Conservation (phyloP, 2,888 invertebrate species). For the Charanyca ferruginea region DNA sequence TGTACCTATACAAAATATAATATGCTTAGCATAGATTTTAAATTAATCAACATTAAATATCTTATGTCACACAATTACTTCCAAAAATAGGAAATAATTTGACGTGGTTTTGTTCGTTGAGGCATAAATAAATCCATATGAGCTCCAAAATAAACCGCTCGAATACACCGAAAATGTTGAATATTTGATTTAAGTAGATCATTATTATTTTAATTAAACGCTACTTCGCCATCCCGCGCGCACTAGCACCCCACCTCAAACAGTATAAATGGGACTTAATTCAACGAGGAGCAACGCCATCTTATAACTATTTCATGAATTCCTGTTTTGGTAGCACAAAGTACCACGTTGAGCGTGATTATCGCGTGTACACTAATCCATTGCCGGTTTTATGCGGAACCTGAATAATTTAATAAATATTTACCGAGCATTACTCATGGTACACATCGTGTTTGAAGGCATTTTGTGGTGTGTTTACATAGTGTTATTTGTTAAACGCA, state of each 20-base stretch:
- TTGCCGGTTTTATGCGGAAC: conserved; percentile 42
- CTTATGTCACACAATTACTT: too few relatives aligned
- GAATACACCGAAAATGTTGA: not conserved
- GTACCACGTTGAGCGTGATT: conserved; percentile 47
- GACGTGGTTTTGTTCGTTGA: too few relatives aligned
- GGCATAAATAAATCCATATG: too few relatives aligned
- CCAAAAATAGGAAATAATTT: too few relatives aligned
- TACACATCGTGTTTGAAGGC: not conserved
- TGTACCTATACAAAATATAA: too few relatives aligned
- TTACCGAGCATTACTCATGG: conserved; percentile 21
- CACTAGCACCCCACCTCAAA: conserved; percentile 26
- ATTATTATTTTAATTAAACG: not conserved
- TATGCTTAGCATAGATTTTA: too few relatives aligned
- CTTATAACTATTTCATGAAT: conserved; percentile 65
- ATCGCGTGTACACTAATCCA: conserved; percentile 47
- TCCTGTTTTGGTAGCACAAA: conserved; percentile 48
- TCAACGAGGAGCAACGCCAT: conserved; percentile 49
- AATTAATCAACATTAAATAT: too few relatives aligned
- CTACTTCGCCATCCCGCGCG: not conserved
- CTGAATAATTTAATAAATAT: conserved; percentile 42
- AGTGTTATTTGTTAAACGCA: conserved; percentile 12
- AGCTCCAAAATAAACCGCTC: not conserved
- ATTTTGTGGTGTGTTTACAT: conserved; percentile 23
- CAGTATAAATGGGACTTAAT: conserved; percentile 59
- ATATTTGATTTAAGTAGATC: not conserved